These are phyloP conservation scores for Caenorhabditis japonica DNA, from an alignment of 2,888 invertebrate species.

Conservation along the genomic window DNA sequence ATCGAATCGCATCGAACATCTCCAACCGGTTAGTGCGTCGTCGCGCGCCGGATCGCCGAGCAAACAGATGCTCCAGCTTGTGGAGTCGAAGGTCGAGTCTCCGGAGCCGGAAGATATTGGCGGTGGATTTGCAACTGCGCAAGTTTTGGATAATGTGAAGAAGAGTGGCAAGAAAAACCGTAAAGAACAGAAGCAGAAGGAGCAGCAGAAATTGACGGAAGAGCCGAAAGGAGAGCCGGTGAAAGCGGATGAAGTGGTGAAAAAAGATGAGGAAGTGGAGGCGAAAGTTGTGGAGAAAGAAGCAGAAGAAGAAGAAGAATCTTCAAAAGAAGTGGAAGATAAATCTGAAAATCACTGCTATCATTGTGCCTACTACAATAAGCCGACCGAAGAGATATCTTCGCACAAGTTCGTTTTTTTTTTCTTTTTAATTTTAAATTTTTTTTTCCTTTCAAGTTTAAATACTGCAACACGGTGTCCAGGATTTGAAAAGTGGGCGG, in stretches of 20 bases:
- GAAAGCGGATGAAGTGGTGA: background rate
- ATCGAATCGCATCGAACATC: slow-evolving; percentile 31
- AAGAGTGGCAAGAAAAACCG: background rate
- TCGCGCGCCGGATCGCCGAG: slow-evolving; percentile 33
- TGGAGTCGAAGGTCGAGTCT: slow-evolving; percentile 1
- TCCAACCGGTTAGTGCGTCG: slow-evolving; percentile 7
- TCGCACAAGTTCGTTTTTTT: slow-evolving; percentile 33
- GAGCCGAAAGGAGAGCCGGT: background rate
- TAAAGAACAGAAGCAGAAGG: background rate
- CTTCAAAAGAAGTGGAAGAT: background rate
- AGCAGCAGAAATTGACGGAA: no score
- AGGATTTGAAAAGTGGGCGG: no score
- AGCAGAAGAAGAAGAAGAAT: background rate
- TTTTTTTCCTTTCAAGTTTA: no score
- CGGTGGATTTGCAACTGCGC: no score
- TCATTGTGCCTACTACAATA: slow-evolving; percentile 6
- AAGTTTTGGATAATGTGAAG: no score
- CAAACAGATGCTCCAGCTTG: slow-evolving; percentile 46
- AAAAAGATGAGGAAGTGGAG: background rate
- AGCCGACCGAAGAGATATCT: slow-evolving; percentile 1
- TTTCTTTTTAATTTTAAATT: no score
- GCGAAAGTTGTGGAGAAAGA: background rate
- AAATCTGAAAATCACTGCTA: slow-evolving; percentile 5
- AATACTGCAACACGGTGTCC: no score
- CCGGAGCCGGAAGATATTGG: background rate